Evolutionary conservation across 2,888 invertebrate genomes (phyloP), one percentile per base, ranked within the genome.

Genomic region (Drosophila testacea): DNA sequence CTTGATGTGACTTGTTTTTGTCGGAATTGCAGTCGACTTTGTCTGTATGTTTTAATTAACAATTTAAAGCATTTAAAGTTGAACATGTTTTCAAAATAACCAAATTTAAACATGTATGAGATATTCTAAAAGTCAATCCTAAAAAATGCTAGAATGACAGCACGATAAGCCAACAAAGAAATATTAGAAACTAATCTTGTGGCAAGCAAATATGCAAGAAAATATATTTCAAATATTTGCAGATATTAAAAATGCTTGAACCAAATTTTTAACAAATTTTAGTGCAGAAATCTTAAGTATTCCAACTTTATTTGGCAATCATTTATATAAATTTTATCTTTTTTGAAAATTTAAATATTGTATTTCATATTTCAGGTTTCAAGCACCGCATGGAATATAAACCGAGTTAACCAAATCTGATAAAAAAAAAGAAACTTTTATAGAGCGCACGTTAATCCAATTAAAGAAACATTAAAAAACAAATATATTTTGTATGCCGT

Each of bases 401-500:
- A 41, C 6, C 2, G 42, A 47, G 48, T 44, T 44, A 38, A 50
- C 69, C 59, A 65, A 59, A 70, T 5, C 9, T 6, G 36, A 56
- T 55, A 38, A n/a, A 22, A 36, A 22, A 36, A 30, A 13, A 6
- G 6, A 27, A 4, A 27, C 54, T 59, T 36, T 6, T 32, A 4
- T 7, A 42, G 11, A 30, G 34, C 9, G 41, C 34, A 69, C 62
- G 68, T 56, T 60, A 34, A 55, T 48, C 55, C 56, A 71, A 78
- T 88, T 79, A 73, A 62, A 70, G 47, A 54, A 47, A 54, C 67
- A 87, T 74, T 70, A 70, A 71, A 71, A 63, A 51, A 38, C 22
- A 73, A 66, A 57, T 51, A 59, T 50, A 62, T 48, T 67, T 73
- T 51, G 47, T 56, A 59, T 47, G 76, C 46, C 50, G 41, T 44